Evolutionary conservation across 1,140 invertebrate genomes (phyloP).

Genomic region (Augochlora pura): DNA sequence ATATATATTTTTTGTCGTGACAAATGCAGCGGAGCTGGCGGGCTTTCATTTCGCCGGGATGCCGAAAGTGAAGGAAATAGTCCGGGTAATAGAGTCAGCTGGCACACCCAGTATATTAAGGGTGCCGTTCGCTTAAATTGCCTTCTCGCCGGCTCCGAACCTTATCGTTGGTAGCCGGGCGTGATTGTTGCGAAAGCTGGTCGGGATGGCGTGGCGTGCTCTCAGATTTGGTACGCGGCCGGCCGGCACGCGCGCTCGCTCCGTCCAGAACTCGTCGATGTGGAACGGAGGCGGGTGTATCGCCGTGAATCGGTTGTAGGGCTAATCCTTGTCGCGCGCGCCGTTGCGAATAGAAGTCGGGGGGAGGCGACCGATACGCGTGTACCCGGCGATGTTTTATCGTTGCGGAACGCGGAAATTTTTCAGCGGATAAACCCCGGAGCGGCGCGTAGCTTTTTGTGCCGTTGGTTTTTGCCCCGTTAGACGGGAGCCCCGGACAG

Average conservation of each 20-base stretch:
- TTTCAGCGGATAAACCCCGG: constrained; percentile 44
- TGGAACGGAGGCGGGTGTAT: constrained; percentile 5
- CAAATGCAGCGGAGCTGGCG: background rate
- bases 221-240: background rate
- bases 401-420: constrained; percentile 29
- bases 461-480: constrained; percentile 15
- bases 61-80: constrained; percentile 22
- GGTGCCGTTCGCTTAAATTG: constrained; percentile 57
- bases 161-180: constrained; percentile 53
- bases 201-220: constrained; percentile 2
- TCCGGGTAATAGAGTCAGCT: constrained; percentile 24
- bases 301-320: constrained; percentile 28
- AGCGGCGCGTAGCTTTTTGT: constrained; percentile 3
- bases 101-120: constrained; percentile 47
- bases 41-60: background rate
- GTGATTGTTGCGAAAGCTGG: constrained; percentile 47
- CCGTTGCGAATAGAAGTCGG: constrained; percentile 8
- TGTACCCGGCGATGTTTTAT: constrained; percentile 25
- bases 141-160: constrained; percentile 50
- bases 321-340: constrained; percentile 31
- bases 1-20: background rate
- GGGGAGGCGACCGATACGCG: constrained; percentile 12
- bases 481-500: background rate
- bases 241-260: no score
- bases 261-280: constrained; percentile 11